These are phyloP conservation scores for Pollimyrus isidori DNA, from an alignment of 2,113 vertebrate species.

Conservation along the genomic window DNA sequence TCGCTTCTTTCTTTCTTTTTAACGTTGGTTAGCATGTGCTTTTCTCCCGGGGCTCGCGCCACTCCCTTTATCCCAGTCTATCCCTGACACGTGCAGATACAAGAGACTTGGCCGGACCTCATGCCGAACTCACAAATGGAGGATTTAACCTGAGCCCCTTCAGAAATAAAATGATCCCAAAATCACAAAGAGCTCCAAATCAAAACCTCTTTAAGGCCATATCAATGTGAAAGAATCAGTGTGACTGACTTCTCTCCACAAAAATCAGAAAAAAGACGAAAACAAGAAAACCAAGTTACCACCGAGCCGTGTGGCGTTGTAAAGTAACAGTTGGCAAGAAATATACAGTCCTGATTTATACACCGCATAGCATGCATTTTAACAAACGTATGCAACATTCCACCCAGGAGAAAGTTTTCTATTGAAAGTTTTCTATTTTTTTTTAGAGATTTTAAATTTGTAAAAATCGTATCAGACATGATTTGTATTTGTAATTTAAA, in stretches of 20 bases:
- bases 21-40: constrained; percentile 36
- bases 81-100: constrained; percentile 55
- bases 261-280: constrained; percentile 1
- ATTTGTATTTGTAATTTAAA: not conserved
- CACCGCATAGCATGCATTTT: not conserved
- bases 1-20: not conserved
- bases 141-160: constrained; percentile 50
- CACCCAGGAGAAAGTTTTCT: not conserved
- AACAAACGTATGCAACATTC: not conserved
- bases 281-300: not conserved
- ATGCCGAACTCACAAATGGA: constrained; percentile 50
- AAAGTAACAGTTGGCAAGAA: not conserved
- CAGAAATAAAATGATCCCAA: constrained; percentile 39
- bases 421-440: too few species aligned
- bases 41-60: constrained; percentile 38
- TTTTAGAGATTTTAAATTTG: not conserved
- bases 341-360: not conserved
- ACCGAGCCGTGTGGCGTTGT: not conserved
- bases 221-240: constrained; percentile 18
- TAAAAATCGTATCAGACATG: not conserved
- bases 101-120: constrained; percentile 47
- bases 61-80: constrained; percentile 35
- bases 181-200: constrained; percentile 37
- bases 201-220: constrained; percentile 24
- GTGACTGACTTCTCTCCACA: constrained; percentile 13